Base-by-base conservation (phyloP, 2,797 vertebrate species). In the Lepus townsendii region DNA sequence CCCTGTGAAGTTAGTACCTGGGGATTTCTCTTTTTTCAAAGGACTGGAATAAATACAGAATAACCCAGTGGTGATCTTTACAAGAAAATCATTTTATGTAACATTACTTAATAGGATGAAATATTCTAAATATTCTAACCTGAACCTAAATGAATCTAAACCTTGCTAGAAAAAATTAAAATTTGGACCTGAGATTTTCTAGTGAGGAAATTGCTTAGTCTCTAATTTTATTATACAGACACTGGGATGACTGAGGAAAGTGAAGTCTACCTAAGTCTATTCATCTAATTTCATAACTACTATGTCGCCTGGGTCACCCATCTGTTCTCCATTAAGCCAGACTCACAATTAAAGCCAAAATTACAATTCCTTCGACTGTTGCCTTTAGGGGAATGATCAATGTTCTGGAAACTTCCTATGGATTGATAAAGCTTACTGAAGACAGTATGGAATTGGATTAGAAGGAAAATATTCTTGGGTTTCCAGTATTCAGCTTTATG, bases 281-380 rank as follows among this genome's bases (percentile, higher is more conserved):
- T 50, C 35, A 47, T 75, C 88, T 65, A 92, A 57, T 85, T 90
- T 79, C 52, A 11, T 65, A 79, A 66, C 57, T 50, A 84, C 3
- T 50, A 26, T 89, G n/a, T 35, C 91, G 71, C 79, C 19, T 88
- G 47, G 75, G 65, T 80, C 17, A 77, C 5, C 50, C n/a, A 82
- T 68, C 72, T 93, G 35, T 2, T 87, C 22, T 83, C 54, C 65
- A 78, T 69, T 76, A 93, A 85, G 30, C 54, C 32, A 84, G 75
- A 57, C 38, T 94, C 75, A 63, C 13, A 89, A 93, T 83, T 94
- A 52, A 91, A 94, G 90, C 84, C n/a, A 52, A 72, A 93, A 66
- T 79, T 68, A 63, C 14, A 77, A 35, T 66, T 91, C 47, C 42
- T 88, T 92, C 75, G 63, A 80, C 38, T 75, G 8, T 76, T 94